Base-by-base conservation (phyloP, 2,113 vertebrate genomes). In the Plecturocebus donacophilus region DNA sequence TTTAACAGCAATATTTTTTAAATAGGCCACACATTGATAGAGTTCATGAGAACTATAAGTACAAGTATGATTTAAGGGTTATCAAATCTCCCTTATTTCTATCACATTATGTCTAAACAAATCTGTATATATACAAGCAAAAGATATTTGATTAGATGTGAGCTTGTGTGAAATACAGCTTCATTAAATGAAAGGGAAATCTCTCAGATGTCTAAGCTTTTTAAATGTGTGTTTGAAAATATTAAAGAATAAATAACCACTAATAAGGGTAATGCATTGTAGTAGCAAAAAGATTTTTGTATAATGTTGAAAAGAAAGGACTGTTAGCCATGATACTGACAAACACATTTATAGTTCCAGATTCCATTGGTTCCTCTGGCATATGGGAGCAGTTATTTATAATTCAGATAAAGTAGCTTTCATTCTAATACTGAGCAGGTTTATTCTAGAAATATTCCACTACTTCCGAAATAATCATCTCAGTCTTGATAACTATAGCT, bases 341-440 rank as follows among this genome's bases (percentile, higher is more conserved):
- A 97, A 94, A 83, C 8, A 64, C 56, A 16, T 0, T 71, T 61
- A 27, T 3, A n/a, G 47, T 27, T 73, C 95, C 84, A 71, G 87
- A 82, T 58, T 90, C 77, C 94, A 85, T 32, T 54, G 76, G 23
- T 87, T 70, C 47, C 49, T 76, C 42, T 6, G 70, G 89, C 83
- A 58, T 2, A 32, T 1, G 47, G 83, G 84, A 87, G 35, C 56
- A 12, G 90, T 97, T 97, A 95, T 2, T 86, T 82, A 66, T 94
- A 96, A 83, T 75, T 97, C 94, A 87, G 71, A 94, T 30, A 45
- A 95, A 97, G 96, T 6, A 2, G 80, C 91, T 89, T 92, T 40
- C 92, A 93, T 93, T 3, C 58, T 88, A 45, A 4, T 19, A 83
- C 68, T 68, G 54, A 73, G 23, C 58, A 82, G 75, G 77, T 95